A percentile compares a stretch with the other conserved stretches of the same genome.
These are phyloP conservation scores for Eupithecia abbreviata DNA, from an alignment of 2,888 invertebrate species.

Conservation along the genomic window DNA sequence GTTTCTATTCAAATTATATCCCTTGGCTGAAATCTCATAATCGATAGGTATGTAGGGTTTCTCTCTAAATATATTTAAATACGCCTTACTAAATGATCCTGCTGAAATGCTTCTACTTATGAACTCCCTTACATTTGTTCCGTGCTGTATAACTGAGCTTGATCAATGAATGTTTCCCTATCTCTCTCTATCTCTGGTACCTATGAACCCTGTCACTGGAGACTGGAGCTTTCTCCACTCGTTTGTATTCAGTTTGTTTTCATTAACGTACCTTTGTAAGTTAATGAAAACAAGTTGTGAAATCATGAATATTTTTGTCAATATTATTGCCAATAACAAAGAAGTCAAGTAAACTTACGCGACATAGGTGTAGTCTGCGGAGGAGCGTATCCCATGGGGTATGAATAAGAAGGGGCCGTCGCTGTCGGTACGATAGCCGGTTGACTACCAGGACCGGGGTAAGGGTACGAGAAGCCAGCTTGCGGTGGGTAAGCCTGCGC, in stretches of 20 bases:
- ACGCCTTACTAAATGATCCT: not conserved
- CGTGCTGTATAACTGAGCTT: too few species aligned
- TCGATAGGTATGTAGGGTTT: not conserved
- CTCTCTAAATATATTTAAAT: not conserved
- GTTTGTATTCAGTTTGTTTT: too few species aligned
- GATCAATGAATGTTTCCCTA: too few species aligned
- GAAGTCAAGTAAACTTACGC: slow-evolving; percentile 3
- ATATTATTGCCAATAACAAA: not conserved
- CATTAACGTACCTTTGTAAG: too few species aligned
- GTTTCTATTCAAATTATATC: not conserved
- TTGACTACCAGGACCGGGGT: slow-evolving; percentile 45
- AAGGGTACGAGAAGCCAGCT: slow-evolving; percentile 51
- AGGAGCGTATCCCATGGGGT: slow-evolving; percentile 45
- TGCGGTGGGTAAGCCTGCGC: slow-evolving; percentile 45
- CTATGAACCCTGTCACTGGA: not conserved
- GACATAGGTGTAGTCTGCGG: slow-evolving; percentile 40
- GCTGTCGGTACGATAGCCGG: slow-evolving; percentile 53
- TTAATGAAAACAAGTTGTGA: not conserved
- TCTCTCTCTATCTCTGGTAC: too few species aligned
- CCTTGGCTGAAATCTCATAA: not conserved
- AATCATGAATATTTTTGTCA: too few species aligned
- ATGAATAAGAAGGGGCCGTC: slow-evolving; percentile 48
- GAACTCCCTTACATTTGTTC: not conserved
- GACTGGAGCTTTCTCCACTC: too few species aligned
- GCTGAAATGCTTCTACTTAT: not conserved